phyloP scores from a whole-genome alignment of 2,113 vertebrate species.

The Micronycteris hirsuta region DNA sequence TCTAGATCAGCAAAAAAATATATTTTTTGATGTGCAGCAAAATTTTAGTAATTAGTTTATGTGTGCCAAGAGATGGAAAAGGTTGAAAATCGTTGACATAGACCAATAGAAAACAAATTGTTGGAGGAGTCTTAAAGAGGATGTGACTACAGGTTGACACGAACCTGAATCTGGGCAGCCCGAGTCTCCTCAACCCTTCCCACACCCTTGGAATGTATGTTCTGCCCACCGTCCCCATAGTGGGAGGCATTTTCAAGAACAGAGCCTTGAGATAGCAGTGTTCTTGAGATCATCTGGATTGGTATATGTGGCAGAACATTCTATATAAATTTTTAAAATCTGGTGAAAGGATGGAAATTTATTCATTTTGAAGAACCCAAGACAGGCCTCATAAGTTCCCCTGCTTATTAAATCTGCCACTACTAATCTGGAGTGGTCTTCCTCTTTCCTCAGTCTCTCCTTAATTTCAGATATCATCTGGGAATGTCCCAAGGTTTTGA shows the following conservation, averaged over 20 bases:
- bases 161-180: neutral
- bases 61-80: neutral
- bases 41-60: neutral
- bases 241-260: neutral
- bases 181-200: neutral
- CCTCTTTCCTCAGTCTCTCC: neutral
- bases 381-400: neutral
- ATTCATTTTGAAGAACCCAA: too few species aligned
- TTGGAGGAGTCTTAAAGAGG: neutral
- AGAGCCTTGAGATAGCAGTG: neutral
- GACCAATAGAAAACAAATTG: neutral
- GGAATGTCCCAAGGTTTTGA: neutral
- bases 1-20: neutral
- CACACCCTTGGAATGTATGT: neutral
- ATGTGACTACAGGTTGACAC: neutral
- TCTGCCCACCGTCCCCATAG: neutral
- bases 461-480: neutral
- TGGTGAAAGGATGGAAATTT: neutral
- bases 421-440: neutral
- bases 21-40: neutral
- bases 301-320: neutral
- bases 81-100: neutral
- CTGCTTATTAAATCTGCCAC: neutral
- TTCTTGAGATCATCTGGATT: neutral
- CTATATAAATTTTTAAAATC: neutral